Base-by-base conservation (phyloP, 2,113 vertebrate genomes). In the Oostethus manadensis region DNA sequence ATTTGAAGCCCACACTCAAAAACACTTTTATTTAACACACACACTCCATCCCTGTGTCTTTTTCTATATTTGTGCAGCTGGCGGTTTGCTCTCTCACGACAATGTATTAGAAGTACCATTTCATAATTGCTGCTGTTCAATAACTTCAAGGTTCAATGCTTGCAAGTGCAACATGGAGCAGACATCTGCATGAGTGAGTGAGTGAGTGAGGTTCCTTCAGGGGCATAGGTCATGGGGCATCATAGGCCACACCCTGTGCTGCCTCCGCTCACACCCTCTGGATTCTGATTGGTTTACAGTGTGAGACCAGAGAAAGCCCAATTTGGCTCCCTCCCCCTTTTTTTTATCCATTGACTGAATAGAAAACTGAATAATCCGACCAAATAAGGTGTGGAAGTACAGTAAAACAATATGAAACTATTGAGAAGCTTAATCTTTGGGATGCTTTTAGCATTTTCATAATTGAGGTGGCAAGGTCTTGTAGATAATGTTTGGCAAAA, bases 181-280 rank as follows among this genome's bases (percentile, higher is more conserved):
- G 62, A 63, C 64, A 70, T 80, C 71, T 72, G 71, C 51, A 18
- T 40, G 51, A 1, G 17, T 59, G 74, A 76, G 66, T 40, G 51
- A 1, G 17, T 59, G 74, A 76, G 66, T 73, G 70, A 66, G 55
- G 66, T 66, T 77, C 71, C 78, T 76, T 77, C 21, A 64, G 78
- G 81, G 71, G 61, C 48, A 75, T 1, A 57, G 80, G 78, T 85
- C 81, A 85, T 64, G 74, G 83, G 80, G 60, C 74, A 82, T 62
- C 55, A 56, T 51, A 81, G 80, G 64, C 80, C 76, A 70, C 76
- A 62, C 77, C 84, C 74, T 62, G 51, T 42, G 51, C 46, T 0
- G 35, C 44, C 58, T 66, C 47, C 64, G 48, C 61, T 58, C 68
- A 76, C 73, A 66, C 79, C 76, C 74, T 71, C 67, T 51, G 46